A percentile compares a stretch with the other conserved stretches of the same genome.
Evolutionary conservation across 2,113 vertebrate species (phyloP).

Genomic region (Sula dactylatra): DNA sequence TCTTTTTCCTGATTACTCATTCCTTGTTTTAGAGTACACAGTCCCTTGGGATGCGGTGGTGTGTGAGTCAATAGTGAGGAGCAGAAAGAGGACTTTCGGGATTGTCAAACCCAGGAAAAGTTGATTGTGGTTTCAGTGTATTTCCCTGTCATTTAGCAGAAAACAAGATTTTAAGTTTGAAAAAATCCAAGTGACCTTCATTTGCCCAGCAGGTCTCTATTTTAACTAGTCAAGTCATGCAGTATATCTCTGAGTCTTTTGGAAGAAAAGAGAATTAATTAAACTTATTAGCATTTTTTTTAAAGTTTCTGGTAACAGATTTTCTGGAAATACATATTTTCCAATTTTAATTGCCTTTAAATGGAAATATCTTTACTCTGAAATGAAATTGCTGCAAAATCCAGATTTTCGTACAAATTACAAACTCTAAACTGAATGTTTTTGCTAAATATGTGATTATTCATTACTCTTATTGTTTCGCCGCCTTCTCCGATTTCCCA

Average conservation of each 20-base stretch:
- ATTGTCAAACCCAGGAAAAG: conserved; percentile 18
- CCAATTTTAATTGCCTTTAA: background rate
- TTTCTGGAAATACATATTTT: background rate
- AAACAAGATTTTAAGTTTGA: background rate
- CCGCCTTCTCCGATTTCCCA: conserved; percentile 26
- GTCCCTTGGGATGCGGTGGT: background rate
- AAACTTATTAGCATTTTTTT: background rate
- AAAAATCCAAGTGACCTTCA: background rate
- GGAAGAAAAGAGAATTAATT: background rate
- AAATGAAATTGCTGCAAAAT: conserved; percentile 22
- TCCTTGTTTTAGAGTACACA: background rate
- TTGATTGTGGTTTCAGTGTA: background rate
- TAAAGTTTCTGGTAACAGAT: background rate
- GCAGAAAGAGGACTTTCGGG: background rate
- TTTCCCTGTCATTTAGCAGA: background rate
- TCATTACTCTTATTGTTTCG: conserved; percentile 30
- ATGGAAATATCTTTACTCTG: background rate
- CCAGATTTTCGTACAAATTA: background rate
- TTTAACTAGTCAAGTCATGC: background rate
- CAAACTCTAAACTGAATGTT: background rate
- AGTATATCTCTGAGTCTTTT: background rate
- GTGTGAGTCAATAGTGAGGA: conserved; percentile 41
- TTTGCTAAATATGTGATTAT: conserved; percentile 44
- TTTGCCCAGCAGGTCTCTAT: background rate
- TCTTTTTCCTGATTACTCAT: conserved; percentile 69